Base-by-base conservation (phyloP, 2,797 vertebrate genomes). In the Scleropages formosus region DNA sequence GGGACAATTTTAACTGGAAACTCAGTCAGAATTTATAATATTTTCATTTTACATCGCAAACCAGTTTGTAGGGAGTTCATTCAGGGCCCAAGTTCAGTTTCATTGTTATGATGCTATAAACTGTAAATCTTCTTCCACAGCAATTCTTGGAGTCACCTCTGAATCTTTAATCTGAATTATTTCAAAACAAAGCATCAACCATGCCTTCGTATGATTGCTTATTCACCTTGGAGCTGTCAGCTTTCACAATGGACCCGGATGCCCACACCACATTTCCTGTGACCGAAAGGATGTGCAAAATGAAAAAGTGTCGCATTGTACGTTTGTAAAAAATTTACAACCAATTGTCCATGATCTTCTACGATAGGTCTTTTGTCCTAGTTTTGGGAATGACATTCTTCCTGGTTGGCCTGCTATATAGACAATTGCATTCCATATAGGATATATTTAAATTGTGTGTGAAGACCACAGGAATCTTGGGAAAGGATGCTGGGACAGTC, bases 371-470 rank as follows among this genome's bases (percentile, higher is more conserved):
- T 66, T 66, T 66, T 46, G n/a, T n/a, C n/a, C 47, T 8, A 66
- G 31, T 60, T 7, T 66, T n/a, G n/a, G n/a, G 44, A 47, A 66
- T 20, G 31, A 44, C 86, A n/a, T n/a, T n/a, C 88, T 88, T 88
- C 84, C 84, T 88, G 81, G 87, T 79, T 79, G 81, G 82, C 84
- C 83, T 85, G 80, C 82, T 90, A 88, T 89, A 87, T 88, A 87
- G 88, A 90, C 88, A 90, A 91, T 88, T 90, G 87, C 79, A 86
- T 90, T 91, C 89, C 85, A 89, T 91, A 90, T 84, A 88, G 81
- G 74, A 87, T 89, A 87, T 91, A 89, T 90, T 89, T 88, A 90
- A 89, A 90, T 91, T 86, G 91, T 89, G 86, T 79, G 78, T 72
- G 80, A 69, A 75, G 84, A 85, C 85, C 85, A 86, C 86, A 82